A percentile compares a stretch with the other conserved stretches of the same genome.
Conservation (phyloP, 2,888 invertebrate species). For the Gryllus longicercus region DNA sequence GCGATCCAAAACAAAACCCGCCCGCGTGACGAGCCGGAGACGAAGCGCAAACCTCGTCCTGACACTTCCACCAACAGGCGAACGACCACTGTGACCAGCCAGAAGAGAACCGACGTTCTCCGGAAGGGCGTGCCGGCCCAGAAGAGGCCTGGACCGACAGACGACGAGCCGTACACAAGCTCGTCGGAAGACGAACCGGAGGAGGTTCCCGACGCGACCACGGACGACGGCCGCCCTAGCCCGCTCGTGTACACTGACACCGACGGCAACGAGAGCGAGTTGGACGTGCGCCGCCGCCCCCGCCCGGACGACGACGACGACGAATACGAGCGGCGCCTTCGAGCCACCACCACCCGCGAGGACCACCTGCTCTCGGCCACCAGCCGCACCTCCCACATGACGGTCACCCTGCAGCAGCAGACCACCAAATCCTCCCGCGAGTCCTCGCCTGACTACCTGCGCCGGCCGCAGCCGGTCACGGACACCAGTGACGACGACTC, state of each 20-base stretch:
- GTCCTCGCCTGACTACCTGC: constrained; percentile 68
- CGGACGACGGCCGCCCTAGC: constrained; percentile 31
- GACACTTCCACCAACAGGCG: neutral
- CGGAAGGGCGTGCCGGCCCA: neutral
- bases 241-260: constrained; percentile 28
- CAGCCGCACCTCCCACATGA: neutral
- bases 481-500: constrained; percentile 53
- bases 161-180: neutral
- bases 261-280: constrained; percentile 34
- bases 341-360: constrained; percentile 25
- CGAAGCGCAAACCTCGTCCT: neutral
- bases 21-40: neutral
- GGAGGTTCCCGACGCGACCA: constrained; percentile 36
- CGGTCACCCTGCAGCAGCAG: constrained; percentile 24
- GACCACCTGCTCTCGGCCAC: constrained; percentile 30
- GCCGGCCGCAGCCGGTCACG: constrained; percentile 58
- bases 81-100: neutral
- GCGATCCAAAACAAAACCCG: neutral
- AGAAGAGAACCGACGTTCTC: neutral
- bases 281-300: constrained; percentile 32
- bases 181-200: constrained; percentile 36
- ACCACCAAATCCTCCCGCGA: constrained; percentile 68
- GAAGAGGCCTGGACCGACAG: neutral
- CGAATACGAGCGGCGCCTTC: constrained; percentile 37
- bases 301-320: constrained; percentile 33